Percentiles rank a stretch among this genome's conserved stretches.
Conservation (phyloP, 2,113 vertebrate genomes). For the Ursus arctos region DNA sequence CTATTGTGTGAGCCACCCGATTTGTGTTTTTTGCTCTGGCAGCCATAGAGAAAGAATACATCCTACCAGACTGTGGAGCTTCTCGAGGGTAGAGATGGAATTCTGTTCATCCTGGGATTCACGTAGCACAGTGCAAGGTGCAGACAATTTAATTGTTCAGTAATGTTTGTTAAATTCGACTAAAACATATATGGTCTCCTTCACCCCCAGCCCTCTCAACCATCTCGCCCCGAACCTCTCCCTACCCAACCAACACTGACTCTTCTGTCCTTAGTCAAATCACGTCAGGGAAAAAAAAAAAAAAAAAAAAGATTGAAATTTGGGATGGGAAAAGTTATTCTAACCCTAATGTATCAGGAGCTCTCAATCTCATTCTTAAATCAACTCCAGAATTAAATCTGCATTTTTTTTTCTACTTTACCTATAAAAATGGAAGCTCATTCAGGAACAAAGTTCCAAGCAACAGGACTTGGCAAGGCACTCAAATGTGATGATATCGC, state of each 20-base stretch:
- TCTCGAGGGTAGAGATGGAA: not conserved
- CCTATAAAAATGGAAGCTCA: not conserved
- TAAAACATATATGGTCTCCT: not conserved
- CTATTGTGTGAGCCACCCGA: not conserved
- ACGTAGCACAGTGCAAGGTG: not conserved
- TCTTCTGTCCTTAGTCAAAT: not conserved
- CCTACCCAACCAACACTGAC: not conserved
- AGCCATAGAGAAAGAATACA: not conserved
- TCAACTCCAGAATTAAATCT: constrained; percentile 25
- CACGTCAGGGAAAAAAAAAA: not conserved
- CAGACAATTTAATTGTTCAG: not conserved
- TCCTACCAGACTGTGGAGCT: not conserved
- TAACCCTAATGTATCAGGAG: not conserved
- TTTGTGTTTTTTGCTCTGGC: not conserved
- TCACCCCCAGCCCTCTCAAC: no score
- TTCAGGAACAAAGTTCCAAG: not conserved
- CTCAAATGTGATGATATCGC: not conserved
- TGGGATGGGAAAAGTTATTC: not conserved
- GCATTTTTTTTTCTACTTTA: not conserved
- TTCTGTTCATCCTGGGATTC: not conserved
- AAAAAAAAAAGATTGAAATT: not conserved
- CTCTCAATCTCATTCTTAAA: not conserved
- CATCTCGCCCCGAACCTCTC: no score
- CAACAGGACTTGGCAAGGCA: not conserved
- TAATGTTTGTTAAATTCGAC: not conserved